Conservation (phyloP, 2,113 vertebrate genomes). For the Sylvia atricapilla region DNA sequence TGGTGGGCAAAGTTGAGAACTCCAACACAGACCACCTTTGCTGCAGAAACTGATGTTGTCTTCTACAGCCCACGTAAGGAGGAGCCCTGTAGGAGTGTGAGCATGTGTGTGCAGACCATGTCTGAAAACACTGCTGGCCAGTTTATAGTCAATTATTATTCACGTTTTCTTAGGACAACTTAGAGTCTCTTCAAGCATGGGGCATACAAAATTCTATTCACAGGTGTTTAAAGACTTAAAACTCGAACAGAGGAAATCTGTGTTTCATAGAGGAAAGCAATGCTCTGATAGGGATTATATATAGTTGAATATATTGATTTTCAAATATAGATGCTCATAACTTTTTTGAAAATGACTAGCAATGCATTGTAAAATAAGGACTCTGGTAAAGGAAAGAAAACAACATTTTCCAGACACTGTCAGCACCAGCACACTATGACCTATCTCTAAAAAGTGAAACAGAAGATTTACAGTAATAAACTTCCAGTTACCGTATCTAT, state of each 20-base stretch:
- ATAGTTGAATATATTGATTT: not conserved
- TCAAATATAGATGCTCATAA: not conserved
- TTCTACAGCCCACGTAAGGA: not conserved
- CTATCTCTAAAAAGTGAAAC: not conserved
- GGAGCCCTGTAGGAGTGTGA: not conserved
- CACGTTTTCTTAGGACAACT: not conserved
- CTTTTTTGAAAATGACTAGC: not conserved
- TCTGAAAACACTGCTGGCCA: not conserved
- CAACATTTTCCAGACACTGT: not conserved
- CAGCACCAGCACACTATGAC: not conserved
- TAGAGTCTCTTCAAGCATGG: not conserved
- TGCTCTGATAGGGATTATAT: not conserved
- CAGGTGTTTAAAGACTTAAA: not conserved
- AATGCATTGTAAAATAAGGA: not conserved
- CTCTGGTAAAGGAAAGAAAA: not conserved
- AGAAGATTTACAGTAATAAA: not conserved
- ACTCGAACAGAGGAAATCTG: not conserved
- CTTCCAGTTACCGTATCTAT: not conserved
- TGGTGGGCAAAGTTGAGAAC: not conserved
- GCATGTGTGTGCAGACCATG: accelerated
- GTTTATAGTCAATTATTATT: not conserved
- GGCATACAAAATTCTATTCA: not conserved
- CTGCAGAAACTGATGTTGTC: not conserved
- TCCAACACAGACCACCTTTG: not conserved
- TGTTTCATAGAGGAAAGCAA: not conserved